These are phyloP conservation scores for Phocoena sinus DNA, from an alignment of 2,113 vertebrate species.

Conservation along the genomic window DNA sequence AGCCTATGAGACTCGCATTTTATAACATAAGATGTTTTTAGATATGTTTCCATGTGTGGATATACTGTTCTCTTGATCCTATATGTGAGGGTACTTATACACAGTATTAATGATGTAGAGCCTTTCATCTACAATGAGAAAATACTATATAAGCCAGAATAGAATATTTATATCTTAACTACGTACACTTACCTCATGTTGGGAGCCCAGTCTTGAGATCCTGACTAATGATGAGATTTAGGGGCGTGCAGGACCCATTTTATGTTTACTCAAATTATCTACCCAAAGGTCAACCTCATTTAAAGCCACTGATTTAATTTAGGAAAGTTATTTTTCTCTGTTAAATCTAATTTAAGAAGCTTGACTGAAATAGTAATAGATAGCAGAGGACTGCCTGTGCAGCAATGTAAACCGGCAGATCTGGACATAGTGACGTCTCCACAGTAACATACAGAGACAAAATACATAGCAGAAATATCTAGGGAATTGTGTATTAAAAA, in stretches of 20 bases:
- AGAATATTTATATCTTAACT: background rate
- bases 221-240: constrained; percentile 12
- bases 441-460: background rate
- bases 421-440: background rate
- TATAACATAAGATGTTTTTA: background rate
- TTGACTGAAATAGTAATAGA: constrained; percentile 25
- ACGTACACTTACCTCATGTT: background rate
- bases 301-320: constrained; percentile 53
- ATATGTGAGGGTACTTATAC: background rate
- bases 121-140: background rate
- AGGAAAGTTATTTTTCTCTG: constrained; percentile 26
- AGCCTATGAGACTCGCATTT: background rate
- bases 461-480: background rate
- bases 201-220: constrained; percentile 1
- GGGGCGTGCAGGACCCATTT: constrained; percentile 51
- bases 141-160: background rate
- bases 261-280: constrained; percentile 51
- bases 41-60: background rate
- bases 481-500: background rate
- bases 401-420: background rate
- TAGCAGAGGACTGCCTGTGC: background rate
- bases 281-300: constrained; percentile 39
- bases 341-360: constrained; percentile 44
- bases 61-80: background rate
- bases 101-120: background rate